A percentile compares a stretch with the other conserved stretches of the same genome.
Evolutionary conservation across 1,140 invertebrate species (phyloP).

Genomic region (Wasmannia auropunctata): DNA sequence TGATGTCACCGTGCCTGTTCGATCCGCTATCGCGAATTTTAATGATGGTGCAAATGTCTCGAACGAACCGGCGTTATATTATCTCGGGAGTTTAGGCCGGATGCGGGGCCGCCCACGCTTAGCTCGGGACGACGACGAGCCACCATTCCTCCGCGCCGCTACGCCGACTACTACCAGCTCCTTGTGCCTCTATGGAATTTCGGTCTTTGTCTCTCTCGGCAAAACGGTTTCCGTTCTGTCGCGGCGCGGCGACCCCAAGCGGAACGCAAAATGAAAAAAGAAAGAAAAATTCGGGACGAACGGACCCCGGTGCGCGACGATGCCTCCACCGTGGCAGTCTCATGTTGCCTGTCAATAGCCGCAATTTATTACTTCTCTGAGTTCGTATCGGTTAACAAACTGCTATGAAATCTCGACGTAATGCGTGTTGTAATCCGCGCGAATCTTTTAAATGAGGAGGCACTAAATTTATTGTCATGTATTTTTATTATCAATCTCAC

Average conservation of each 20-base stretch:
- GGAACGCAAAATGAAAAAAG: conserved; percentile 12
- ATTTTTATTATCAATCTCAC: background rate
- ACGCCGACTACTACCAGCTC: conserved; percentile 51
- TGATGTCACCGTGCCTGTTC: conserved; percentile 84
- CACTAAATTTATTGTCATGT: background rate
- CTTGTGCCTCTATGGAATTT: conserved; percentile 62
- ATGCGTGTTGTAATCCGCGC: background rate
- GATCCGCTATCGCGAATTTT: conserved; percentile 86
- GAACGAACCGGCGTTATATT: conserved; percentile 83
- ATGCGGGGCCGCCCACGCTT: conserved; percentile 84
- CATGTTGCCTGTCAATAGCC: conserved; percentile 60
- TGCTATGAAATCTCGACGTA: conserved; percentile 27
- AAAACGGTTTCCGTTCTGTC: conserved; percentile 34
- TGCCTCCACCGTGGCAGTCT: conserved; percentile 34
- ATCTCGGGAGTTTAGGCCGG: conserved; percentile 84
- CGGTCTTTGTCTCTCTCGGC: conserved; percentile 65
- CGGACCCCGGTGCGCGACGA: conserved; percentile 39
- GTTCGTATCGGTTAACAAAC: conserved; percentile 35
- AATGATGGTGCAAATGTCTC: conserved; percentile 86
- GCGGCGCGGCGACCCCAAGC: conserved; percentile 7
- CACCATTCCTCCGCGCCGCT: conserved; percentile 47
- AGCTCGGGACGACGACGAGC: conserved; percentile 35
- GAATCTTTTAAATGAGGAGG: background rate
- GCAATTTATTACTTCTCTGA: conserved; percentile 45
- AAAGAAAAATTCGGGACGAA: conserved; percentile 19